These are phyloP conservation scores for Australoheros facetus DNA, from an alignment of 2,797 vertebrate species.

Conservation along the genomic window DNA sequence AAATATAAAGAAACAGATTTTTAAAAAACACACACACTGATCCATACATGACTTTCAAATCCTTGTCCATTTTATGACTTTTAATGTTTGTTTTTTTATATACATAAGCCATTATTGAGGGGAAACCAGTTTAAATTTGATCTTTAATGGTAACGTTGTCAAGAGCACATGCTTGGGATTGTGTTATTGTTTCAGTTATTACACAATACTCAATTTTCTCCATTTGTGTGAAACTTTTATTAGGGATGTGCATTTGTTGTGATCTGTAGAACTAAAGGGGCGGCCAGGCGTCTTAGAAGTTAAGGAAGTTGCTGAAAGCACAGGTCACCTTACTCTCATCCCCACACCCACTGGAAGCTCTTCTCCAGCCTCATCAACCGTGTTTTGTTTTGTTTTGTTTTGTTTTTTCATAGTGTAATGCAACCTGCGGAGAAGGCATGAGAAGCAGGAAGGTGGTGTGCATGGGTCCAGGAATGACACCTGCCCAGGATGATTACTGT, in stretches of 20 bases:
- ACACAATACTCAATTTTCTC: conserved; percentile 3
- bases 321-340: conserved; percentile 60
- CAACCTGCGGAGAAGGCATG: conserved; percentile 81
- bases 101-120: conserved; percentile 21
- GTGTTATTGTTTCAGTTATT: background rate
- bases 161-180: background rate
- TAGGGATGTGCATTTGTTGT: conserved; percentile 1
- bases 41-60: background rate
- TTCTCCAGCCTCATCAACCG: background rate
- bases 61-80: conserved; percentile 12
- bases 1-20: background rate
- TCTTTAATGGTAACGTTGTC: background rate
- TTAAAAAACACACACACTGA: too few species aligned
- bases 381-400: background rate
- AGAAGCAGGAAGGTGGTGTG: conserved; percentile 82
- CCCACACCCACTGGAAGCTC: conserved; percentile 51
- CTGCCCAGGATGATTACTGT: conserved; percentile 85
- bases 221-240: background rate
- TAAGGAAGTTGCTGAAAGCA: conserved; percentile 29
- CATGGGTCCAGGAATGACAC: conserved; percentile 65
- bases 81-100: background rate
- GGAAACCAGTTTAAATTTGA: conserved; percentile 20
- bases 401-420: conserved; percentile 81
- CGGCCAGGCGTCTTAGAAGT: conserved; percentile 11
- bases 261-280: conserved; percentile 15